phyloP scores from a whole-genome alignment of 2,888 invertebrate species.

The Rhagophthalmus giganteus region DNA sequence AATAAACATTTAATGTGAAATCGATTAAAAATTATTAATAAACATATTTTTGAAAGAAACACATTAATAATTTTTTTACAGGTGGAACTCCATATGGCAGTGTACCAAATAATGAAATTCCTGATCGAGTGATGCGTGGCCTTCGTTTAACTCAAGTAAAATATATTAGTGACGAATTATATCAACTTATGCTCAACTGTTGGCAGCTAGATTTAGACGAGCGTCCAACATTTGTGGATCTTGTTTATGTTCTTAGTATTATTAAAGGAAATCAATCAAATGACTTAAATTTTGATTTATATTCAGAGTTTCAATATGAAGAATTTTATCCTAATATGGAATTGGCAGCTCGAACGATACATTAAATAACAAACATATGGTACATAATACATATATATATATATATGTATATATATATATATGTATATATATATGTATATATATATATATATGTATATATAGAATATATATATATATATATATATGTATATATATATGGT shows the following conservation, averaged over 20 bases:
- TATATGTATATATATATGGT: too few relatives aligned
- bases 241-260: slow-evolving; percentile 48
- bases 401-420: too few relatives aligned
- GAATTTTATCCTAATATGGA: slow-evolving; percentile 52
- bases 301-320: slow-evolving; percentile 51
- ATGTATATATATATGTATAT: too few relatives aligned
- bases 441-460: too few relatives aligned
- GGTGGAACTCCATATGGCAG: slow-evolving; percentile 77
- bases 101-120: slow-evolving; percentile 67
- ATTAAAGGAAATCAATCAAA: slow-evolving; percentile 41
- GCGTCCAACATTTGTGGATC: slow-evolving; percentile 70
- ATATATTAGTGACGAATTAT: slow-evolving; percentile 76
- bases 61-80: too few relatives aligned
- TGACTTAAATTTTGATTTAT: slow-evolving; percentile 46
- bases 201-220: slow-evolving; percentile 85
- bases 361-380: too few relatives aligned
- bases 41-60: too few relatives aligned
- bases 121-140: slow-evolving; percentile 69
- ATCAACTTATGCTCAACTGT: slow-evolving; percentile 80
- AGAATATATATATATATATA: too few relatives aligned
- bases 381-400: too few relatives aligned
- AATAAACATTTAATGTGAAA: too few relatives aligned
- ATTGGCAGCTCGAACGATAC: slow-evolving; percentile 45
- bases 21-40: too few relatives aligned
- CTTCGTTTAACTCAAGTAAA: slow-evolving; percentile 73